Percentiles rank a stretch among this genome's conserved stretches.
These are phyloP conservation scores for Spinibarbus caldwelli DNA, from an alignment of 2,797 vertebrate species.

Conservation along the genomic window DNA sequence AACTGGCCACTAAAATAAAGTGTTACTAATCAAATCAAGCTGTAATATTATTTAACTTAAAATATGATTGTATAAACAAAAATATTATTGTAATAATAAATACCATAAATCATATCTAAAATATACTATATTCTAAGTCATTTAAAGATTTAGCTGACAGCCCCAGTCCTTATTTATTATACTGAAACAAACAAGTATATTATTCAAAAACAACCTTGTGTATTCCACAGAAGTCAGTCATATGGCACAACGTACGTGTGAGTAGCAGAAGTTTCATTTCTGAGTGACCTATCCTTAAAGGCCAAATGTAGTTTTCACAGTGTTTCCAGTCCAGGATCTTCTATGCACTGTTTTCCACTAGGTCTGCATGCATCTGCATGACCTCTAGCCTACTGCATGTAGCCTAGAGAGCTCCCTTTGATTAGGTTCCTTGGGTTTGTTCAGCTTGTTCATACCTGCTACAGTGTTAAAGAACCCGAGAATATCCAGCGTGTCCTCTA, in stretches of 20 bases:
- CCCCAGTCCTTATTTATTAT: background rate
- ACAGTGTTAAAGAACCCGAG: constrained; percentile 39
- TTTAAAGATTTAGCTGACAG: background rate
- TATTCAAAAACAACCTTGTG: background rate
- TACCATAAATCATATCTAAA: background rate
- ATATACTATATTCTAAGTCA: background rate
- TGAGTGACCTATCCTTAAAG: background rate
- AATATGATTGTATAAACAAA: background rate
- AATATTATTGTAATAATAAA: background rate
- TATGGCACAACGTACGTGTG: too few species aligned
- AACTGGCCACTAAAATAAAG: too few species aligned
- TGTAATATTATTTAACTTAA: background rate
- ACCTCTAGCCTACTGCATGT: constrained; percentile 20
- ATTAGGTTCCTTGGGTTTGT: constrained; percentile 40
- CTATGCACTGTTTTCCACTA: background rate
- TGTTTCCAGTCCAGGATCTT: background rate
- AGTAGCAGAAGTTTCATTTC: background rate
- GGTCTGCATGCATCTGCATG: background rate
- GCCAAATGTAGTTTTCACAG: background rate
- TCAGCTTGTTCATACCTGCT: constrained; percentile 37
- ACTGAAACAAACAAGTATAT: background rate
- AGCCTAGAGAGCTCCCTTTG: constrained; percentile 10
- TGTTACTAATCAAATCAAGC: background rate
- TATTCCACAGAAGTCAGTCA: background rate
- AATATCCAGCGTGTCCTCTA: constrained; percentile 27